These are phyloP conservation scores for Drosophila bunnanda DNA, from an alignment of 2,888 invertebrate species.

Conservation along the genomic window DNA sequence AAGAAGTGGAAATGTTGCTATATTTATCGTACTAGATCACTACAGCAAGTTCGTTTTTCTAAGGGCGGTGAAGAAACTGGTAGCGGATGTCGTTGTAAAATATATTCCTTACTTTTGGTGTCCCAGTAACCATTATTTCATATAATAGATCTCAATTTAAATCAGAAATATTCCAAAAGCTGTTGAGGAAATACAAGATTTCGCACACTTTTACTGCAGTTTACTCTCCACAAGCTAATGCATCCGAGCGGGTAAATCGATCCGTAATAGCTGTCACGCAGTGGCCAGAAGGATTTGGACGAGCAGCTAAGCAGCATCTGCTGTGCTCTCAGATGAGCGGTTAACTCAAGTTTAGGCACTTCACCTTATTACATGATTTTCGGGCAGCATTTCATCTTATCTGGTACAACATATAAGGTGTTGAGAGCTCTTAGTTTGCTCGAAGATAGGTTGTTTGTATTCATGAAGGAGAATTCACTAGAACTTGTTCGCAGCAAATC, in stretches of 20 bases:
- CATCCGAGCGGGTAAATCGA: neutral
- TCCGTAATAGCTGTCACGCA: neutral
- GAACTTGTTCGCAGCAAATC: neutral
- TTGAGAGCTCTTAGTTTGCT: neutral
- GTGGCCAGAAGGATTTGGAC: neutral
- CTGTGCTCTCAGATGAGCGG: neutral
- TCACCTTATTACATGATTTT: neutral
- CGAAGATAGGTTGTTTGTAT: neutral
- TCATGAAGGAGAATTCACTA: neutral
- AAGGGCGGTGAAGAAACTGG: neutral
- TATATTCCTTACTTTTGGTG: neutral
- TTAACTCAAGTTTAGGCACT: neutral
- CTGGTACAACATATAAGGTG: neutral
- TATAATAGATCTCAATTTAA: constrained; percentile 5
- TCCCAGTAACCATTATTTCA: neutral
- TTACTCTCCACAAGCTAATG: neutral
- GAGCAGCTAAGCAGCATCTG: neutral
- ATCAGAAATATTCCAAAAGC: neutral
- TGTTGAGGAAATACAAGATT: neutral
- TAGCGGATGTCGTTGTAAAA: neutral
- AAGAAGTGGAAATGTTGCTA: neutral
- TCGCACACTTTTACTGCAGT: neutral
- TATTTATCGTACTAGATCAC: neutral
- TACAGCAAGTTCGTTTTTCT: neutral
- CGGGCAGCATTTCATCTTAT: neutral